Evolutionary conservation across 2,797 vertebrate species (phyloP).

Genomic region (Pelodytes ibericus): DNA sequence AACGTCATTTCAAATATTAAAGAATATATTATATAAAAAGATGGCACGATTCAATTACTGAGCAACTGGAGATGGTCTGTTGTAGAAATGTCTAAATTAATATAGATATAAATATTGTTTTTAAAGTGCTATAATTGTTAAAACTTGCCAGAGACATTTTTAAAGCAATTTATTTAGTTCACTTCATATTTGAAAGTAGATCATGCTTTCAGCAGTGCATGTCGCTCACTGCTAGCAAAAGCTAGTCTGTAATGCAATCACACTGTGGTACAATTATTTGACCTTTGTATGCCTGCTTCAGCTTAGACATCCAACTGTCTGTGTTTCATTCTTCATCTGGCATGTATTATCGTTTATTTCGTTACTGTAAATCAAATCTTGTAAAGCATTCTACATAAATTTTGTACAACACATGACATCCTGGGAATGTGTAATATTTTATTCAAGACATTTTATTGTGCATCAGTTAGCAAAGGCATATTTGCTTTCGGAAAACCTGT

Average conservation of each 20-base stretch:
- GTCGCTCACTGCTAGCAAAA: conserved; percentile 35
- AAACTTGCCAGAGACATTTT: neutral
- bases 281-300: conserved; percentile 15
- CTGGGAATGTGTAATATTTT: conserved; percentile 1
- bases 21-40: no score
- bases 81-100: neutral
- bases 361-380: conserved; percentile 16
- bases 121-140: neutral
- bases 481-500: neutral
- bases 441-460: conserved; percentile 18
- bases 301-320: conserved; percentile 17
- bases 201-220: conserved; percentile 17
- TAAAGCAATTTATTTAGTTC: neutral
- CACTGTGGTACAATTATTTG: conserved; percentile 21
- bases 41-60: neutral
- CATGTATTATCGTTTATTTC: conserved; percentile 12
- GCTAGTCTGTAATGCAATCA: conserved; percentile 18
- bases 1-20: no score
- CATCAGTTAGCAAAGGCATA: neutral
- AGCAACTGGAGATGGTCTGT: neutral
- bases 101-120: neutral
- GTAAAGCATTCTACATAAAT: conserved; percentile 10
- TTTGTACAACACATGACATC: conserved; percentile 8
- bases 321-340: conserved; percentile 22
- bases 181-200: neutral